Conservation (phyloP, 2,113 vertebrate species). For the Urocynchramus pylzowi region DNA sequence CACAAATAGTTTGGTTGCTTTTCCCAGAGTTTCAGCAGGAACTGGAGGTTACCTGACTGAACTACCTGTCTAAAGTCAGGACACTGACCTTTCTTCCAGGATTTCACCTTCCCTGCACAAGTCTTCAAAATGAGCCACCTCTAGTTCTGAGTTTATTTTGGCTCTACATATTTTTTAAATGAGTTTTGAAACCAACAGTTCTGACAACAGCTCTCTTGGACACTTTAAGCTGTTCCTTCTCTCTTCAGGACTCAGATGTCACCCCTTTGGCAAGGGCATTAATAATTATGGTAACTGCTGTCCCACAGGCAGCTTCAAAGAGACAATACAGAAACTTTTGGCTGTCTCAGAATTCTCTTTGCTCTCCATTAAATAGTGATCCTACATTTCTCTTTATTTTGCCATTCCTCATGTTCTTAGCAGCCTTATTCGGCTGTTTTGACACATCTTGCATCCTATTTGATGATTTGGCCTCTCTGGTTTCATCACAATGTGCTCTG, state of each 20-base stretch:
- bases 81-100: not conserved
- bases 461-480: not conserved
- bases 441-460: not conserved
- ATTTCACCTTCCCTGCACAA: not conserved
- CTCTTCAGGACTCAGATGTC: not conserved
- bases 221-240: not conserved
- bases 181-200: not conserved
- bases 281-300: not conserved
- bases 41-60: not conserved
- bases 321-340: not conserved
- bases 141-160: not conserved
- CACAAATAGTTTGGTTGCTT: not conserved
- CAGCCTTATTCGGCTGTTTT: not conserved
- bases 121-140: not conserved
- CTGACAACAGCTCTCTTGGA: not conserved
- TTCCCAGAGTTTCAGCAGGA: not conserved
- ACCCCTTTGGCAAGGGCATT: not conserved
- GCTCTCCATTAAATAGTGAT: not conserved
- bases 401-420: not conserved
- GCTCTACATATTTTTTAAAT: not conserved
- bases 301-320: not conserved
- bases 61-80: not conserved
- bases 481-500: not conserved
- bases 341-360: not conserved
- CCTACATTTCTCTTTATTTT: not conserved